Evolutionary conservation across 2,113 vertebrate genomes (phyloP), one percentile per base, ranked within the genome.

Genomic region (Zosterops hypoxanthus): DNA sequence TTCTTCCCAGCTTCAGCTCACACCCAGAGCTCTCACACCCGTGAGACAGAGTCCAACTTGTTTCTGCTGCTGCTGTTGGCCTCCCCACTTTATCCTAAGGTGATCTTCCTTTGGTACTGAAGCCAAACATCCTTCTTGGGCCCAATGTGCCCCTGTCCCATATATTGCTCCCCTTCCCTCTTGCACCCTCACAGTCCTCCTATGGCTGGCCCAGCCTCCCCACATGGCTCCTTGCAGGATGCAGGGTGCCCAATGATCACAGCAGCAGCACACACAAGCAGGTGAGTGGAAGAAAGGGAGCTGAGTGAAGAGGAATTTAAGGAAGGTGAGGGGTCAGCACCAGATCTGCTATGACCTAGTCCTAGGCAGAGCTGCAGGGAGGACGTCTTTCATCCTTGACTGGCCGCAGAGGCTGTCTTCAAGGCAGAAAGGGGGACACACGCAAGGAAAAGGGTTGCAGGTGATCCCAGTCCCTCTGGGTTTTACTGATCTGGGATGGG

Each of bases 161-260:
- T 2, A 2, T 9, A 25, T 24, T 14, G 59, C 31, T 53, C 42
- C 63, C 19, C 34, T 59, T 61, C 26, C 52, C 29, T 34, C 56
- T 59, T 59, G 50, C 31, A 57, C 11, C 12, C 36, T 57, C 28
- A 4, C 14, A 80, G 53, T 25, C 24, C 25, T 39, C 15, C 39
- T 8, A 2, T 0, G 0, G 42, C 34, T 70, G 60, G 31, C 8
- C 12, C 47, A 66, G 29, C 47, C 41, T 33, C 47, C 26, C 25
- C 16, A 3, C 25, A 9, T 1, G 29, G 24, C 22, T 70, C 19
- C n/a, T 47, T 39, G 59, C 26, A 31, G 75, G 46, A 34, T 21
- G 12, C 46, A 36, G 77, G 33, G 42, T 82, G 29, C 34, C 8
- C 26, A 64, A 4, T 9, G 2, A 11, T 36, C 65, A 44, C 31